A percentile compares a stretch with the other conserved stretches of the same genome.
phyloP scores from a whole-genome alignment of 2,113 vertebrate species.

The Microcebus griseorufus region DNA sequence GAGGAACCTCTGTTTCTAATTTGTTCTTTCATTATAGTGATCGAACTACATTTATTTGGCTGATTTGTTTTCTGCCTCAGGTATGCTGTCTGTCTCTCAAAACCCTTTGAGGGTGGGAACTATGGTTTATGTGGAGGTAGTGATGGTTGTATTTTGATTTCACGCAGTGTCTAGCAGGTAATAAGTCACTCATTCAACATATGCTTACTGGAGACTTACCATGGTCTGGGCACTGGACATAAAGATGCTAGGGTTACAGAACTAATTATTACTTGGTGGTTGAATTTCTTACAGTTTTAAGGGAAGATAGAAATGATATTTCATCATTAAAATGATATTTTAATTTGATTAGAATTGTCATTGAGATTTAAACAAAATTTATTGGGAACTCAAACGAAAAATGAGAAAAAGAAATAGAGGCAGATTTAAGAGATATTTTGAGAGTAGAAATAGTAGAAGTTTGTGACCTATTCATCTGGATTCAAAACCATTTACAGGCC shows the following conservation, averaged over 20 bases:
- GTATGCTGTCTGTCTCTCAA: background rate
- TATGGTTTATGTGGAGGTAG: background rate
- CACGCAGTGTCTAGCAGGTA: background rate
- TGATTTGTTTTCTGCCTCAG: background rate
- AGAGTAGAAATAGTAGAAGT: background rate
- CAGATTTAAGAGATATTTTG: background rate
- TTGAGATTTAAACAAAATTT: conserved; percentile 2
- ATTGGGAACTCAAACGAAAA: background rate
- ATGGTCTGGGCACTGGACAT: background rate
- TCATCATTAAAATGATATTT: background rate
- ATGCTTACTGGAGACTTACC: background rate
- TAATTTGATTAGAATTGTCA: conserved; percentile 1
- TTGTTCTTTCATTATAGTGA: background rate
- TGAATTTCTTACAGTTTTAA: background rate
- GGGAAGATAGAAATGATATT: background rate
- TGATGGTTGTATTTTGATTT: background rate
- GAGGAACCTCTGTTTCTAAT: background rate
- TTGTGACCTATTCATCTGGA: background rate
- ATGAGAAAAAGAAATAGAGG: background rate
- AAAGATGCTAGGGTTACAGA: background rate
- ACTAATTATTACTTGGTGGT: background rate
- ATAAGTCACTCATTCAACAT: background rate
- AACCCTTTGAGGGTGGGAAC: background rate
- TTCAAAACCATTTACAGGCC: background rate
- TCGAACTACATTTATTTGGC: background rate